These are phyloP conservation scores for Netelia melanura DNA, from an alignment of 2,888 invertebrate species.

Conservation along the genomic window DNA sequence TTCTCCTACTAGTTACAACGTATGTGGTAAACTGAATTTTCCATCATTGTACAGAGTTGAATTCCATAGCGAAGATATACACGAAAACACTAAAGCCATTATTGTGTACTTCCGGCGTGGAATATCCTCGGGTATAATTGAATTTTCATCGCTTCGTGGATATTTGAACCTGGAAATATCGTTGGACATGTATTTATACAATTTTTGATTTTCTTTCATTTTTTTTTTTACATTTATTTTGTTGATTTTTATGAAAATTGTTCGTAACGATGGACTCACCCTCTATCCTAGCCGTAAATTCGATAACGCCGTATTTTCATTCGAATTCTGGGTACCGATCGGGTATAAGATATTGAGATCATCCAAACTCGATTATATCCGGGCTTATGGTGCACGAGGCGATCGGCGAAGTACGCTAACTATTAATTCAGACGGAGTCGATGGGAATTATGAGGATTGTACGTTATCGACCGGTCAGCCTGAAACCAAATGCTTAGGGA, in stretches of 20 bases:
- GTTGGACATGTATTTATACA: too few relatives aligned
- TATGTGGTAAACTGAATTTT: background rate
- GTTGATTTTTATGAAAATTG: too few relatives aligned
- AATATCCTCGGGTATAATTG: background rate
- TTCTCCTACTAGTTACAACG: background rate
- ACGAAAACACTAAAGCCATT: background rate
- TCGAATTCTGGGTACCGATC: background rate
- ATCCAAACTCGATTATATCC: slow-evolving; percentile 41
- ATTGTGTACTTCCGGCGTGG: background rate
- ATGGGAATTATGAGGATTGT: slow-evolving; percentile 66
- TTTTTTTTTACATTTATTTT: too few relatives aligned
- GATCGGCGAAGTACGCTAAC: slow-evolving; percentile 16
- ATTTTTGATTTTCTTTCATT: too few relatives aligned
- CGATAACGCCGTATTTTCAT: too few relatives aligned
- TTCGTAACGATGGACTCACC: too few relatives aligned
- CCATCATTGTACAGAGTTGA: background rate
- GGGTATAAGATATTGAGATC: slow-evolving; percentile 20
- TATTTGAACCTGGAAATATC: background rate
- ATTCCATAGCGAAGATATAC: background rate
- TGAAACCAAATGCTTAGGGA: slow-evolving; percentile 30
- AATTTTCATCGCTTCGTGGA: background rate
- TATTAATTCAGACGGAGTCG: slow-evolving; percentile 44
- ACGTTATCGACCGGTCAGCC: slow-evolving; percentile 63
- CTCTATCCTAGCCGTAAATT: too few relatives aligned
- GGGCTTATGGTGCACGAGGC: slow-evolving; percentile 22